Evolutionary conservation across 2,797 vertebrate genomes (phyloP).

Genomic region (Gymnothorax javanicus): DNA sequence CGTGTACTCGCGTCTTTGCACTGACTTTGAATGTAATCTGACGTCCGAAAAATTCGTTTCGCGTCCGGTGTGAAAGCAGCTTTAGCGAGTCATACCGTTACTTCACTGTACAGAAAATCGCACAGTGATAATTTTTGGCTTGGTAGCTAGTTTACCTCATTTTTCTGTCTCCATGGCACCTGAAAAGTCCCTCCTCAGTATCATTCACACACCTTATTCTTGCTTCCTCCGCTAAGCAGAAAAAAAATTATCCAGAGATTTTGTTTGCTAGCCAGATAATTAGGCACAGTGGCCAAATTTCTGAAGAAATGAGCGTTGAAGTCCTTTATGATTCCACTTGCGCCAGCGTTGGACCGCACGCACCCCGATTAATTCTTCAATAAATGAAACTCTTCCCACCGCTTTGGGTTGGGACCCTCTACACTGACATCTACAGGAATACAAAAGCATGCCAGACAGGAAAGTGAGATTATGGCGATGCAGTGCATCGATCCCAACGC

Average conservation of each 20-base stretch:
- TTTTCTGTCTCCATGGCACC: slow-evolving; percentile 20
- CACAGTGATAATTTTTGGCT: neutral
- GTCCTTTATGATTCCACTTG: neutral
- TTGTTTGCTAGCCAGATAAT: too few species aligned
- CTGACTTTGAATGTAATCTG: too few species aligned
- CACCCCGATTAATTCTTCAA: slow-evolving; percentile 3
- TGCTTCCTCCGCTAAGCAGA: neutral
- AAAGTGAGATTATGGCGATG: neutral
- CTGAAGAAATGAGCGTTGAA: neutral
- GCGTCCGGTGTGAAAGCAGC: neutral
- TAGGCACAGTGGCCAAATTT: too few species aligned
- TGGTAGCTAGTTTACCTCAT: neutral
- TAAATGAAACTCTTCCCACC: slow-evolving; percentile 2
- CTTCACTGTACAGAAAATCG: slow-evolving; percentile 9
- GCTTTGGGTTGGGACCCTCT: slow-evolving; percentile 17
- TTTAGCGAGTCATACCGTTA: neutral
- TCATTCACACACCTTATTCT: neutral
- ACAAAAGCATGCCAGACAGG: neutral
- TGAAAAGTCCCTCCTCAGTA: slow-evolving; percentile 11
- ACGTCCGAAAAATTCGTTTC: too few species aligned
- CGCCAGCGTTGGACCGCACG: neutral
- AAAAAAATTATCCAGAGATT: too few species aligned
- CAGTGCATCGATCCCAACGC: too few species aligned
- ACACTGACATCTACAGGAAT: slow-evolving; percentile 27
- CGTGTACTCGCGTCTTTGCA: too few species aligned